Evolutionary conservation across 2,888 invertebrate genomes (phyloP).

Genomic region (Galeruca laticollis): DNA sequence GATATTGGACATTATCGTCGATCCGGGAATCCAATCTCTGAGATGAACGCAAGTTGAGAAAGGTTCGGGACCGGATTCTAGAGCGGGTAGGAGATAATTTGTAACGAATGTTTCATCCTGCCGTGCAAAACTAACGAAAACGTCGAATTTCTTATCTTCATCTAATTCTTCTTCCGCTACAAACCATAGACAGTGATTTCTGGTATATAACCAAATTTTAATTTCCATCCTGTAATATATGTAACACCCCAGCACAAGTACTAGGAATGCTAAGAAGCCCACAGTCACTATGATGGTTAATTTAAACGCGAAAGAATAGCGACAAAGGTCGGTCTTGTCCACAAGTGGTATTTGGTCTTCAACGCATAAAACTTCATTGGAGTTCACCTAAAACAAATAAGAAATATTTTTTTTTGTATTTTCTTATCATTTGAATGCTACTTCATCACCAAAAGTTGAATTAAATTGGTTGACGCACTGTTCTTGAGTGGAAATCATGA

Average conservation of each 20-base stretch:
- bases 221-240: constrained; percentile 72
- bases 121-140: constrained; percentile 85
- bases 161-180: constrained; percentile 79
- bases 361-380: constrained; percentile 54
- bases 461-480: no score
- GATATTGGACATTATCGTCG: constrained; percentile 80
- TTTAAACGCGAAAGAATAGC: constrained; percentile 42
- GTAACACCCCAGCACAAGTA: constrained; percentile 65
- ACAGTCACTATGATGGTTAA: constrained; percentile 61
- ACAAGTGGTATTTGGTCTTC: constrained; percentile 54
- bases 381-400: constrained; percentile 51
- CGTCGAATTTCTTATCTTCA: constrained; percentile 77
- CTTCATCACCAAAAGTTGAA: neutral
- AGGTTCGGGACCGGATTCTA: constrained; percentile 74
- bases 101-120: constrained; percentile 80
- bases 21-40: constrained; percentile 81
- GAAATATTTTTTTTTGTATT: neutral
- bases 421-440: neutral
- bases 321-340: constrained; percentile 58
- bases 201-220: constrained; percentile 76
- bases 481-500: no score
- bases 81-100: constrained; percentile 73
- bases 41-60: constrained; percentile 81
- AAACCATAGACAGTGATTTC: constrained; percentile 72
- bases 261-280: constrained; percentile 59